These are phyloP conservation scores for western clawed frog (Xenopus tropicalis) DNA, from an alignment of 2,113 vertebrate species.

Conservation along the genomic window DNA sequence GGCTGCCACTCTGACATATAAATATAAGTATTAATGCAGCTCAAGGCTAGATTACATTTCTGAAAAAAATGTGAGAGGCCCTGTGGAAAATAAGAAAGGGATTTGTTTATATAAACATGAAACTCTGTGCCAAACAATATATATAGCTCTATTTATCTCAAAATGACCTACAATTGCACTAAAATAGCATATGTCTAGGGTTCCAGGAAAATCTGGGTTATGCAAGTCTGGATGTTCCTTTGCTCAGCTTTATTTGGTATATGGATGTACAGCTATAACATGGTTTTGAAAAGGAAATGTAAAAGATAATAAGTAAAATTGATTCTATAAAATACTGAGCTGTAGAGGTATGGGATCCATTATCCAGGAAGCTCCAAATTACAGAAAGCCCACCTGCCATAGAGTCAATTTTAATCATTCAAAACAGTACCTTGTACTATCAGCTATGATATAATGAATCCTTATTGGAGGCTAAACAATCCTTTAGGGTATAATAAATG, in stretches of 20 bases:
- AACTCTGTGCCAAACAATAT: not conserved
- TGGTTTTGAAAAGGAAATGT: too few relatives aligned
- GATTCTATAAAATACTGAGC: too few relatives aligned
- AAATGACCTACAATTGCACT: not conserved
- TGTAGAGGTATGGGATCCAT: too few relatives aligned
- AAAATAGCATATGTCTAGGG: not conserved
- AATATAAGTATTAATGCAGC: conserved; percentile 28
- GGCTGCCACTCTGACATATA: conserved; percentile 29
- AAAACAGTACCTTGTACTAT: too few relatives aligned
- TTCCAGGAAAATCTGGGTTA: not conserved
- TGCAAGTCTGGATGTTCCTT: conserved; percentile 10
- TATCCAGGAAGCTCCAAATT: too few relatives aligned
- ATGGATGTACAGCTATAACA: too few relatives aligned
- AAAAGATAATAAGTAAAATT: too few relatives aligned
- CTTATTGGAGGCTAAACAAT: too few relatives aligned
- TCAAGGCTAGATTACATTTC: conserved; percentile 25
- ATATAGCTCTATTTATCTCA: not conserved
- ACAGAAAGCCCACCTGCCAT: too few relatives aligned
- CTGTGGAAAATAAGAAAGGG: conserved; percentile 1
- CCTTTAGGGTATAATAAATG: too few relatives aligned
- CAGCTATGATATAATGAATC: too few relatives aligned
- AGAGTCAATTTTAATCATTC: too few relatives aligned
- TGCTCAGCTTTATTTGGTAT: not conserved
- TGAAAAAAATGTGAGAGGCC: not conserved
- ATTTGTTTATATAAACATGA: conserved; percentile 2